phyloP scores from a whole-genome alignment of 2,113 vertebrate species.

The Cranoglanis bouderius region DNA sequence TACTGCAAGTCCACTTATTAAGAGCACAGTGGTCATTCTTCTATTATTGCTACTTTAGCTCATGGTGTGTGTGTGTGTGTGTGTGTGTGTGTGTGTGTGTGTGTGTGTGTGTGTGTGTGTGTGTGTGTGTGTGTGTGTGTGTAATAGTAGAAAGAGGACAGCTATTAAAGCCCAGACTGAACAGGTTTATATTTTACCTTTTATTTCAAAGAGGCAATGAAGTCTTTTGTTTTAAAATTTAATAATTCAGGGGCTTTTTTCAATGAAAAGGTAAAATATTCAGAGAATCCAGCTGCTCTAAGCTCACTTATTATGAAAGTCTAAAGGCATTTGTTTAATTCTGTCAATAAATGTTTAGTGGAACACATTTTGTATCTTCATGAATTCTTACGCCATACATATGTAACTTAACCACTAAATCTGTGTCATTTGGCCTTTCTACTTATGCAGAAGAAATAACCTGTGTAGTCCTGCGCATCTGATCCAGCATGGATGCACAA shows the following conservation, averaged over 20 bases:
- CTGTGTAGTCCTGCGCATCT: not conserved
- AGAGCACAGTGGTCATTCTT: constrained; percentile 52
- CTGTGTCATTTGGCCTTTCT: not conserved
- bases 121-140: not conserved
- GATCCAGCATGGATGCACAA: not conserved
- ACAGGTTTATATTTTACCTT: not conserved
- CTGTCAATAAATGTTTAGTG: not conserved
- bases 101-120: constrained; percentile 22
- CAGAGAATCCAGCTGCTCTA: too few relatives aligned
- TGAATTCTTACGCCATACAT: not conserved
- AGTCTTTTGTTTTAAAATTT: not conserved
- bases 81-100: not conserved
- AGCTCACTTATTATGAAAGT: too few relatives aligned
- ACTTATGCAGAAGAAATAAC: not conserved
- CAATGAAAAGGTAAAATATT: too few relatives aligned
- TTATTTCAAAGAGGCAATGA: not conserved
- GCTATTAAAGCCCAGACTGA: not conserved
- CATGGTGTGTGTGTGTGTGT: constrained; percentile 8
- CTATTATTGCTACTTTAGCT: constrained; percentile 18
- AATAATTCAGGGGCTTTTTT: not conserved
- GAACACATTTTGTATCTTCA: not conserved
- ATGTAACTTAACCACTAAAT: not conserved
- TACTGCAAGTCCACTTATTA: constrained; percentile 48
- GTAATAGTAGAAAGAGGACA: not conserved
- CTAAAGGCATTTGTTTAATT: too few relatives aligned